Evolutionary conservation across 92 coral and sea anemone genomes (phyloP).

Genomic region (Siderastrea radians): DNA sequence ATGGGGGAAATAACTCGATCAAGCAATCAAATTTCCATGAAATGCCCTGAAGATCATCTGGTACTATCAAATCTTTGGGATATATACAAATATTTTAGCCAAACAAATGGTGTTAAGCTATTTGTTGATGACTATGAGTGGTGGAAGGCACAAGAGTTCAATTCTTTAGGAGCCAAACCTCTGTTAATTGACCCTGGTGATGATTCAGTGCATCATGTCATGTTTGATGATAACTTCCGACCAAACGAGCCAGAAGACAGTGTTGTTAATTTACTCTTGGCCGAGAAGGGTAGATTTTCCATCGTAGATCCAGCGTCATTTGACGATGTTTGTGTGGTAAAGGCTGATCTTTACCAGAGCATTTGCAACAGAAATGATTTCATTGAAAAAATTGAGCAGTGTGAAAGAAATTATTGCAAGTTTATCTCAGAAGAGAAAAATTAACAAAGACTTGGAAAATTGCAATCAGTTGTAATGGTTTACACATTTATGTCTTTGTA

Average conservation of each 20-base stretch:
- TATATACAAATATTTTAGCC: conserved; percentile 65
- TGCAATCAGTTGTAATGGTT: no score
- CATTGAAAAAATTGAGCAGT: conserved; percentile 71
- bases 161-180: conserved; percentile 78
- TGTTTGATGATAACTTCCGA: conserved; percentile 91
- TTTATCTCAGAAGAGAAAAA: conserved; percentile 23
- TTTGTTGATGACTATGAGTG: conserved; percentile 73
- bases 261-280: conserved; percentile 67
- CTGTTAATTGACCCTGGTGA: conserved; percentile 72
- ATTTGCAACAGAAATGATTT: conserved; percentile 80
- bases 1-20: conserved; percentile 66
- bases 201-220: conserved; percentile 75
- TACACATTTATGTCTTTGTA: no score
- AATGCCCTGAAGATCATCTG: conserved; percentile 32
- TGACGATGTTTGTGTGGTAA: conserved; percentile 75
- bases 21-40: conserved; percentile 45
- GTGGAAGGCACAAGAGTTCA: conserved; percentile 73
- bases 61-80: conserved; percentile 18
- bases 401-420: conserved; percentile 69
- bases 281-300: conserved; percentile 45
- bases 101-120: conserved; percentile 71
- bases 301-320: conserved; percentile 65
- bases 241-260: conserved; percentile 82
- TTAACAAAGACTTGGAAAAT: no score
- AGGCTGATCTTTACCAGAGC: conserved; percentile 81